A percentile compares a stretch with the other conserved stretches of the same genome.
phyloP scores from a whole-genome alignment of 2,888 invertebrate genomes.

The Lasioglossum zephyrum region DNA sequence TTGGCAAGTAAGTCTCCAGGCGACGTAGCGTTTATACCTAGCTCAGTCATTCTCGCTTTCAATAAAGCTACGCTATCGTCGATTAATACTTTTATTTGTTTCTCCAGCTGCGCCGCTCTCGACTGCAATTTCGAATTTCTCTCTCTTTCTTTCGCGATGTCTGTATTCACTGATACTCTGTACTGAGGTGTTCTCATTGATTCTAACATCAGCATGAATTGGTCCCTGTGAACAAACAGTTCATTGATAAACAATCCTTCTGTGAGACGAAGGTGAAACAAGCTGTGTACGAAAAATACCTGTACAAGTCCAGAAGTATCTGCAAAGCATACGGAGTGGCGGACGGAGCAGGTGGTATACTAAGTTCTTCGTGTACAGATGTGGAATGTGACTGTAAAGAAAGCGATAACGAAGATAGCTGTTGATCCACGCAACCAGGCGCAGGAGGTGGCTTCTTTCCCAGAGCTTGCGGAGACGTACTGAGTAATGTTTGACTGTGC shows the following conservation, averaged over 20 bases:
- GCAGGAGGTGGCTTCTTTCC: conserved; percentile 93
- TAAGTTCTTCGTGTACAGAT: conserved; percentile 91
- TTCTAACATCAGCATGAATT: conserved; percentile 93
- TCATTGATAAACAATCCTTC: neutral
- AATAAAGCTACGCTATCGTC: conserved; percentile 95
- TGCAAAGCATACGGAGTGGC: conserved; percentile 94
- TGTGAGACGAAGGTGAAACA: neutral
- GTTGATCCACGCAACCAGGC: conserved; percentile 96
- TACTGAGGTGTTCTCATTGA: conserved; percentile 93
- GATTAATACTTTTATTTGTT: conserved; percentile 96
- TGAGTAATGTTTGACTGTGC: conserved; percentile 94
- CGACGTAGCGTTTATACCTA: conserved; percentile 94
- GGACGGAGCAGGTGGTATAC: conserved; percentile 91
- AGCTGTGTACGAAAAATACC: conserved; percentile 66
- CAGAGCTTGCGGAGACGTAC: conserved; percentile 91
- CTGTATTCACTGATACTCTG: conserved; percentile 88
- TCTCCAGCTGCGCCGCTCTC: conserved; percentile 95
- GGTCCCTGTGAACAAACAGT: conserved; percentile 86
- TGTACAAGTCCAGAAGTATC: conserved; percentile 93
- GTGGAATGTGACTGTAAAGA: conserved; percentile 88
- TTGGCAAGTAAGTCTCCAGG: conserved; percentile 94
- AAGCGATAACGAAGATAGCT: conserved; percentile 90
- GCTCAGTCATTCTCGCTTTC: conserved; percentile 95
- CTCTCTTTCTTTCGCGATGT: conserved; percentile 93
- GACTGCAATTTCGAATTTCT: conserved; percentile 92